Percentiles rank a stretch among this genome's conserved stretches.
phyloP scores from a whole-genome alignment of 1,140 invertebrate genomes.

The Bombus waltoni region DNA sequence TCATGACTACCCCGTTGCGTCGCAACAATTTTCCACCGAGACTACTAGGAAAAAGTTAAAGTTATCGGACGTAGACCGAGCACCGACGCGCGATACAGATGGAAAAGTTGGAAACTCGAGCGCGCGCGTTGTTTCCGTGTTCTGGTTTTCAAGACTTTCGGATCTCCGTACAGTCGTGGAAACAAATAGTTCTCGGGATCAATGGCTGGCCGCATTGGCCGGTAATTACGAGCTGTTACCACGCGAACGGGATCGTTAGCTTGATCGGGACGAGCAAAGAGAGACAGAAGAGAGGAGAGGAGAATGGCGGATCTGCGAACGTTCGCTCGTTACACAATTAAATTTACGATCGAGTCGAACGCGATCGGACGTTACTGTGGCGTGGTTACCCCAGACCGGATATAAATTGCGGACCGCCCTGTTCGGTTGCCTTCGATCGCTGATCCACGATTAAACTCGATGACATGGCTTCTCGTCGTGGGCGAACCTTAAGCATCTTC shows the following conservation, averaged over 20 bases:
- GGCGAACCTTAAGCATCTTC: background rate
- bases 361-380: slow-evolving; percentile 70
- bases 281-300: background rate
- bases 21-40: too few species aligned
- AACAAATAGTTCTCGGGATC: slow-evolving; percentile 62
- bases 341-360: slow-evolving; percentile 77
- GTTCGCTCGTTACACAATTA: slow-evolving; percentile 77
- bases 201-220: slow-evolving; percentile 60
- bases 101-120: slow-evolving; percentile 42
- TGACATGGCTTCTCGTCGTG: slow-evolving; percentile 30
- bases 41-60: too few species aligned
- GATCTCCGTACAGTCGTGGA: slow-evolving; percentile 52
- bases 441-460: slow-evolving; percentile 61
- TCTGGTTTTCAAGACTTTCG: slow-evolving; percentile 38
- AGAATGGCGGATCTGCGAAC: slow-evolving; percentile 57
- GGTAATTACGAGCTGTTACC: slow-evolving; percentile 69
- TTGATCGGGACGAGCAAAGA: slow-evolving; percentile 15
- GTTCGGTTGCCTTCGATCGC: slow-evolving; percentile 70
- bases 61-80: background rate
- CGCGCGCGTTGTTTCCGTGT: slow-evolving; percentile 26
- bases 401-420: slow-evolving; percentile 62
- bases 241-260: slow-evolving; percentile 36
- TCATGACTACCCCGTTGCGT: too few species aligned
- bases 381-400: slow-evolving; percentile 55
- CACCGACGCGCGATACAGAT: background rate